Conservation (phyloP, 1,140 invertebrate genomes). For the Melipona quadrifasciata region DNA sequence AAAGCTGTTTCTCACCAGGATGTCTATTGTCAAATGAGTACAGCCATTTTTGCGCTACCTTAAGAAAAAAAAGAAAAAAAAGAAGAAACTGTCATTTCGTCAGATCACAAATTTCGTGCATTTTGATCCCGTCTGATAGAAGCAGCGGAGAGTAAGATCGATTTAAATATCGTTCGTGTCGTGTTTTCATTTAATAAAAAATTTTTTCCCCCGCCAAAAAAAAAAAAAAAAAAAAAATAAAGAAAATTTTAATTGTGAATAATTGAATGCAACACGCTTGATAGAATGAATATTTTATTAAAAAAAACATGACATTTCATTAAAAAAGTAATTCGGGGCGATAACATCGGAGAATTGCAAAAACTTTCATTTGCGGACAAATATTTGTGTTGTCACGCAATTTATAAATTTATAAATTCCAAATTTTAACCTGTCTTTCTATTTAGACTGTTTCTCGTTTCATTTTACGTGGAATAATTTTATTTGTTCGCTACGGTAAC, state of each 20-base stretch:
- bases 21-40: not conserved
- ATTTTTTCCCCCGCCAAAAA: too few relatives aligned
- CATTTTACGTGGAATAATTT: too few relatives aligned
- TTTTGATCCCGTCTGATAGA: not conserved
- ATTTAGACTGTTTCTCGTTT: too few relatives aligned
- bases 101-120: not conserved
- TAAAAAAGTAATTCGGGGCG: not conserved
- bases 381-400: too few relatives aligned
- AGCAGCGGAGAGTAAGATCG: not conserved
- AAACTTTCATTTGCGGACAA: too few relatives aligned
- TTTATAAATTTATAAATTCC: too few relatives aligned
- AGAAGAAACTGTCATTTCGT: not conserved
- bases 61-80: too few relatives aligned
- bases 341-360: too few relatives aligned
- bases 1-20: not conserved
- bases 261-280: not conserved
- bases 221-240: too few relatives aligned
- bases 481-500: too few relatives aligned
- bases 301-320: not conserved
- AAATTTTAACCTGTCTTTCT: too few relatives aligned
- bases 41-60: not conserved
- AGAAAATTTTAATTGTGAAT: not conserved
- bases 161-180: not conserved
- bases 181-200: not conserved
- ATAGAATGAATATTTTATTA: not conserved